Conservation (phyloP, 2,113 vertebrate species). For the Hippocampus guttulatus region DNA sequence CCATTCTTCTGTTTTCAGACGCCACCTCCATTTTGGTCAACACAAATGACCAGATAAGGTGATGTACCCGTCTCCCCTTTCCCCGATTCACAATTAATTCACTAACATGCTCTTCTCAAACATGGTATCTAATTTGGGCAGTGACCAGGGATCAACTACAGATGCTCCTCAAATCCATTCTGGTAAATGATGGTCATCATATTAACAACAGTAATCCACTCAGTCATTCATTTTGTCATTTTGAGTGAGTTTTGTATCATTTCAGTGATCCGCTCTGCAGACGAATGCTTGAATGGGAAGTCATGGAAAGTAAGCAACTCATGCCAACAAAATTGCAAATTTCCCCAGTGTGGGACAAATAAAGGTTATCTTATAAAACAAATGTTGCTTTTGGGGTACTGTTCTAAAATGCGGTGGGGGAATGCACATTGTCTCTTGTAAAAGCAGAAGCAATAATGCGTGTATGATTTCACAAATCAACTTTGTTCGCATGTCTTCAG, state of each 20-base stretch:
- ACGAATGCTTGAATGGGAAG: constrained; percentile 10
- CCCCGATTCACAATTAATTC: neutral
- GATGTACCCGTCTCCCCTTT: neutral
- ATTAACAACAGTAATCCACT: too few species aligned
- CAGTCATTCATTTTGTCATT: neutral
- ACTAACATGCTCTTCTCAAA: neutral
- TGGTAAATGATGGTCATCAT: constrained; percentile 23
- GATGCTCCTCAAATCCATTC: constrained; percentile 2
- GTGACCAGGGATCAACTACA: neutral
- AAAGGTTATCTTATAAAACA: too few species aligned
- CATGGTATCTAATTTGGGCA: constrained; percentile 4
- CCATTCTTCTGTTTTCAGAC: constrained; percentile 40
- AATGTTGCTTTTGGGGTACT: too few species aligned
- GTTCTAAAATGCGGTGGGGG: too few species aligned
- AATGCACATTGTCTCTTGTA: too few species aligned
- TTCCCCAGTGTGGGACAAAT: too few species aligned
- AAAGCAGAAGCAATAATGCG: neutral
- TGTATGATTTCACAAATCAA: neutral
- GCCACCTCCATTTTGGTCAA: constrained; percentile 19
- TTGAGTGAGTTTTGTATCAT: neutral
- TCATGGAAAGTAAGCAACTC: constrained; percentile 23
- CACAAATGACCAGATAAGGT: constrained; percentile 35
- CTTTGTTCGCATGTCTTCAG: constrained; percentile 15
- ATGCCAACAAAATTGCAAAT: neutral
- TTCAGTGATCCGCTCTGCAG: constrained; percentile 1